Evolutionary conservation across 2,888 invertebrate genomes (phyloP), one percentile per base, ranked within the genome.

Genomic region (Molorchus minor): DNA sequence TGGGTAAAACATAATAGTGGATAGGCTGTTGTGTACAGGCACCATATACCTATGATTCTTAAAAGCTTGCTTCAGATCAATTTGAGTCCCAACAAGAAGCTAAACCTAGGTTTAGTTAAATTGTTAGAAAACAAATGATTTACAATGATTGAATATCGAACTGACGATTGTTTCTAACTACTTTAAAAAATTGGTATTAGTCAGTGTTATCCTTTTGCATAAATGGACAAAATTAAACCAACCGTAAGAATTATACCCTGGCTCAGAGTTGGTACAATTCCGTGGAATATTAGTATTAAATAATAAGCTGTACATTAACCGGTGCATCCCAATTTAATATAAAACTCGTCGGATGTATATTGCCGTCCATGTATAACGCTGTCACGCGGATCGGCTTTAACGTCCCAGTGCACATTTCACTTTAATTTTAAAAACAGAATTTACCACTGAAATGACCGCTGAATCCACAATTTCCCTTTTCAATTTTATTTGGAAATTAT

Each of bases 251-350:
- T 38, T 13, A 49, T 21, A 38, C 49, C 19, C 30, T 16, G 12
- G 12, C 30, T 13, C 35, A 30, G 21, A 13, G 41, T 8, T 40
- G 29, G 41, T 29, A 15, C 30, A 41, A 30, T 25, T 44, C 45
- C 44, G 35, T 54, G 61, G 54, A 59, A 64, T 67, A 67, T 63
- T 52, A 58, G 68, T 67, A 72, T 71, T 72, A 75, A 72, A 71
- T 70, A 70, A 71, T 70, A 70, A 71, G 67, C 70, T 64, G 63
- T 71, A 70, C 65, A 70, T 56, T 62, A 58, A 62, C 67, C 68
- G 71, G 69, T 71, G 70, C 70, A 69, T 71, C 65, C 69, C 70
- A 70, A 73, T 74, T 75, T 74, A 74, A 75, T 74, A 76, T 74
- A 71, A 71, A 74, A 73, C 71, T 73, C 72, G 71, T 73, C 73